Evolutionary conservation across 2,888 invertebrate genomes (phyloP).

Genomic region (Andricus curvator): DNA sequence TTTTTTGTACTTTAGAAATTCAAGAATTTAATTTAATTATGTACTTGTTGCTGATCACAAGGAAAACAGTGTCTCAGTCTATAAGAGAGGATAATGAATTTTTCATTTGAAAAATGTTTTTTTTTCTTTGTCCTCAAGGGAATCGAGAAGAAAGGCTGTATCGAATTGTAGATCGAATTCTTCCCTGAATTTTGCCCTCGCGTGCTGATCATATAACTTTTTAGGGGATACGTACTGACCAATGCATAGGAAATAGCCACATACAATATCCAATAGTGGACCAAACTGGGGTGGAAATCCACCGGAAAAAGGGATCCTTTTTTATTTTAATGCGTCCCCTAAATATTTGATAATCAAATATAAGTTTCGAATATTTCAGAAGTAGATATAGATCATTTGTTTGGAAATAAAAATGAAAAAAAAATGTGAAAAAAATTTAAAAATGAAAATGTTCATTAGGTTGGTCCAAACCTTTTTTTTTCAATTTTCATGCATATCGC

Average conservation of each 20-base stretch:
- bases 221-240: slow-evolving; percentile 46
- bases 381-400: too few species aligned
- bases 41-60: too few species aligned
- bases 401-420: too few species aligned
- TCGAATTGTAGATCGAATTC: slow-evolving; percentile 25
- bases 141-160: slow-evolving; percentile 14
- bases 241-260: slow-evolving; percentile 63
- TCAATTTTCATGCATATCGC: too few species aligned
- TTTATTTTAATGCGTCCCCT: slow-evolving; percentile 61
- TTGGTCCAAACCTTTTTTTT: too few species aligned
- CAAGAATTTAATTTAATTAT: too few species aligned
- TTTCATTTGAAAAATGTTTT: not conserved
- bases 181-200: slow-evolving; percentile 34
- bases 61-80: not conserved
- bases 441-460: too few species aligned
- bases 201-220: slow-evolving; percentile 23
- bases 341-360: slow-evolving; percentile 59
- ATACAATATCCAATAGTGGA: slow-evolving; percentile 49
- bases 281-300: slow-evolving; percentile 44
- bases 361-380: not conserved
- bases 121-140: slow-evolving; percentile 22
- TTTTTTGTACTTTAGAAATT: too few species aligned
- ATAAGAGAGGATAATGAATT: not conserved
- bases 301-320: slow-evolving; percentile 47
- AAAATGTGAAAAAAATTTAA: too few species aligned